Evolutionary conservation across 1,140 invertebrate genomes (phyloP).

Genomic region (Bombus vancouverensis): DNA sequence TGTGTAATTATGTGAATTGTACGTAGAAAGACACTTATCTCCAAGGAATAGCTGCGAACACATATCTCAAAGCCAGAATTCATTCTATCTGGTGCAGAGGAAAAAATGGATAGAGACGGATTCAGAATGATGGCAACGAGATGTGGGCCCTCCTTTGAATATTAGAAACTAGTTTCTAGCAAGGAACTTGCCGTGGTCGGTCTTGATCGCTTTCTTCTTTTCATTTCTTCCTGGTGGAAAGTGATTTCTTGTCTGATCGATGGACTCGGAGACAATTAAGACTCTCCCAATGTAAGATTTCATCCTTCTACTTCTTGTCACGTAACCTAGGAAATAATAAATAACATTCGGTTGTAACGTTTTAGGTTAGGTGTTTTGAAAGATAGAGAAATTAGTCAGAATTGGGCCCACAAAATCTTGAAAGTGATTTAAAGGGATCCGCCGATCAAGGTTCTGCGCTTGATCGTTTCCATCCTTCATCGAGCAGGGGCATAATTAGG

Average conservation of each 20-base stretch:
- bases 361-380: too few species aligned
- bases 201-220: conserved; percentile 3
- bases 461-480: conserved; percentile 59
- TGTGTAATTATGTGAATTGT: conserved; percentile 56
- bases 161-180: background rate
- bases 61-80: conserved; percentile 64
- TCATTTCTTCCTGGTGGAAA: background rate
- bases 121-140: background rate
- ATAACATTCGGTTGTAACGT: background rate
- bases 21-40: conserved; percentile 54
- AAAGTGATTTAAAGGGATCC: conserved; percentile 10
- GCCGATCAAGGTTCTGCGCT: conserved; percentile 20
- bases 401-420: background rate
- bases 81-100: conserved; percentile 35
- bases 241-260: too few species aligned
- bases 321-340: background rate
- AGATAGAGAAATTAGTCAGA: background rate
- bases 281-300: background rate
- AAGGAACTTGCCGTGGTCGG: background rate
- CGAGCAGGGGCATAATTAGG: conserved; percentile 59
- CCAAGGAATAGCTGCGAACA: conserved; percentile 56
- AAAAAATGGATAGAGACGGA: conserved; percentile 7
- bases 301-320: background rate
- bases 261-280: background rate
- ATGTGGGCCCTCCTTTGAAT: background rate